Base-by-base conservation (phyloP, 2,797 vertebrate genomes). In the Ceyx erithaca region DNA sequence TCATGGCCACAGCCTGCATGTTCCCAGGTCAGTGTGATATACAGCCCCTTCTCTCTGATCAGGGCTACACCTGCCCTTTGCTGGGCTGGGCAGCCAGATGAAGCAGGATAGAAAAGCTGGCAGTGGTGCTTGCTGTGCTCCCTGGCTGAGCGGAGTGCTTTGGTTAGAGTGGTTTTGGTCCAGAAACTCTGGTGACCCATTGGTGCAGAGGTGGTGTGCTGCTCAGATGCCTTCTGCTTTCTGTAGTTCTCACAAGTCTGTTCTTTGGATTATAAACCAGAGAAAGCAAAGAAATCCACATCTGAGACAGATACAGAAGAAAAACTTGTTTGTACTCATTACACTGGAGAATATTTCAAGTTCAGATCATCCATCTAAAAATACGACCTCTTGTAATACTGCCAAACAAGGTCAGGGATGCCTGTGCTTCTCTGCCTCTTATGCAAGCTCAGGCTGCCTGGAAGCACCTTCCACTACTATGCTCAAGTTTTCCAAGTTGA, bases 281-380 rank as follows among this genome's bases (percentile, higher is more conserved):
- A 67, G 54, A 40, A 75, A 89, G 54, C 35, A 67, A 75, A 87
- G 12, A 89, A 76, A 68, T 58, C 49, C 20, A 20, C 1, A 4
- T 41, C 59, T 89, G 76, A 94, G 73, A 70, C 76, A 92, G 66
- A 57, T 21, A 40, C 20, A 55, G 52, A 88, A 87, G 76, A 87
- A 87, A 80, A 85, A 13, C 49, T 83, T 58, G 6, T 84, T 94
- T 89, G 64, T 94, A 70, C 66, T 95, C 59, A 19, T 88, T 90
- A 80, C 77, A 72, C 37, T 45, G 54, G 84, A 92, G 87, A 62
- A 95, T 88, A 75, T 94, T 95, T 94, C 7, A 26, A 82, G 81
- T 91, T 80, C 73, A 91, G 81, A 77, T 90, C 72, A 85, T 86
- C 62, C 72, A 69, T 93, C 80, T 91, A 79, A 96, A 96, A 93